Evolutionary conservation across 2,888 invertebrate species (phyloP).

Genomic region (Kryphioiulus occultus): DNA sequence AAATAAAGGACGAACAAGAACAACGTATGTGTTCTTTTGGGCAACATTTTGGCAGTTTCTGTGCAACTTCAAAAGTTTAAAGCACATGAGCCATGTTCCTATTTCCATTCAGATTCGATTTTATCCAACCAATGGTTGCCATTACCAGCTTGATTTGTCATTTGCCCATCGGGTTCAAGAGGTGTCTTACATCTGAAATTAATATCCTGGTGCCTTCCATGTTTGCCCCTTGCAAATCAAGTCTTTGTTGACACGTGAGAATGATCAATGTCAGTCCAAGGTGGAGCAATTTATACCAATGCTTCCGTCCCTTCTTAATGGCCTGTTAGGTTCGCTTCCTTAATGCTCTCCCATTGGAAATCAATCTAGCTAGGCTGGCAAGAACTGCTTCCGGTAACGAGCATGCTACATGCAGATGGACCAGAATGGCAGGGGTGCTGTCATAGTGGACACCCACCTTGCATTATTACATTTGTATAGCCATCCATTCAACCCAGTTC

Average conservation of each 20-base stretch:
- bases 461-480: too few relatives aligned
- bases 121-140: background rate
- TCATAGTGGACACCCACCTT: too few relatives aligned
- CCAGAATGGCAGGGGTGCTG: background rate
- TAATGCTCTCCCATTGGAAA: background rate
- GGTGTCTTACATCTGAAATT: background rate
- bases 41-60: too few relatives aligned
- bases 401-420: background rate
- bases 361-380: background rate
- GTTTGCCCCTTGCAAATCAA: slow-evolving; percentile 2
- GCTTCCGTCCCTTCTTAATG: background rate
- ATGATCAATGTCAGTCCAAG: slow-evolving; percentile 16
- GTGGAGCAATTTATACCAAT: background rate
- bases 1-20: too few relatives aligned
- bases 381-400: background rate
- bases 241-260: background rate
- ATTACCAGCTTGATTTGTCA: background rate
- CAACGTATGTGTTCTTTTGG: too few relatives aligned
- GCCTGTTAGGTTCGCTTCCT: background rate
- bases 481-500: too few relatives aligned
- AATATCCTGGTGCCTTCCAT: background rate
- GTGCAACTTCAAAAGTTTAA: too few relatives aligned
- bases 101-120: too few relatives aligned
- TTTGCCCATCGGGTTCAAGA: background rate
- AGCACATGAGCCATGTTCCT: too few relatives aligned